A percentile compares a stretch with the other conserved stretches of the same genome.
These are phyloP conservation scores for Lutjanus campechanus DNA, from an alignment of 2,797 vertebrate genomes.

Conservation along the genomic window DNA sequence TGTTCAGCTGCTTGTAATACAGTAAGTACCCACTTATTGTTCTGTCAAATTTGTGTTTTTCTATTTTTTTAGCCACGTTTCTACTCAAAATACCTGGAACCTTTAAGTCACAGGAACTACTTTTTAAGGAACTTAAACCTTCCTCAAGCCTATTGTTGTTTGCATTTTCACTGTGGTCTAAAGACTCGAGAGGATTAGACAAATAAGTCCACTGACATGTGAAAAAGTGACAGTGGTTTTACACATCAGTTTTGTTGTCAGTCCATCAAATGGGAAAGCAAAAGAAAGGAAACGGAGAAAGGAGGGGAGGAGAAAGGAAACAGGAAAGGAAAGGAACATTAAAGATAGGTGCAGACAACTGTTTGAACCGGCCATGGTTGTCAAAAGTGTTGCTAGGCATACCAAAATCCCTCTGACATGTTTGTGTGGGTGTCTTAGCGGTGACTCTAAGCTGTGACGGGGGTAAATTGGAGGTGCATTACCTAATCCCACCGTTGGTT, in stretches of 20 bases:
- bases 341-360: constrained; percentile 1
- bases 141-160: too few relatives aligned
- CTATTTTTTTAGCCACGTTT: too few relatives aligned
- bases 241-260: too few relatives aligned
- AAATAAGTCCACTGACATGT: too few relatives aligned
- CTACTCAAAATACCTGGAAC: too few relatives aligned
- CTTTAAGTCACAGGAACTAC: too few relatives aligned
- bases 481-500: constrained; percentile 63
- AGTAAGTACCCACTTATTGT: not conserved
- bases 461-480: constrained; percentile 57
- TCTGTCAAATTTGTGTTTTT: too few relatives aligned
- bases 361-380: constrained; percentile 25
- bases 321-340: not conserved
- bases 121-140: too few relatives aligned
- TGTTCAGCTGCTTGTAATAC: not conserved
- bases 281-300: not conserved
- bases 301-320: not conserved
- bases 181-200: too few relatives aligned
- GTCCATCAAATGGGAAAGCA: too few relatives aligned
- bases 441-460: constrained; percentile 69
- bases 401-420: constrained; percentile 74
- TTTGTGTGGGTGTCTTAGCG: constrained; percentile 64
- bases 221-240: too few relatives aligned
- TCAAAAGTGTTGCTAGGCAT: constrained; percentile 41
- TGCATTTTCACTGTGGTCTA: too few relatives aligned